These are phyloP conservation scores for Neodiprion fabricii DNA, from an alignment of 1,140 invertebrate genomes.

Conservation along the genomic window DNA sequence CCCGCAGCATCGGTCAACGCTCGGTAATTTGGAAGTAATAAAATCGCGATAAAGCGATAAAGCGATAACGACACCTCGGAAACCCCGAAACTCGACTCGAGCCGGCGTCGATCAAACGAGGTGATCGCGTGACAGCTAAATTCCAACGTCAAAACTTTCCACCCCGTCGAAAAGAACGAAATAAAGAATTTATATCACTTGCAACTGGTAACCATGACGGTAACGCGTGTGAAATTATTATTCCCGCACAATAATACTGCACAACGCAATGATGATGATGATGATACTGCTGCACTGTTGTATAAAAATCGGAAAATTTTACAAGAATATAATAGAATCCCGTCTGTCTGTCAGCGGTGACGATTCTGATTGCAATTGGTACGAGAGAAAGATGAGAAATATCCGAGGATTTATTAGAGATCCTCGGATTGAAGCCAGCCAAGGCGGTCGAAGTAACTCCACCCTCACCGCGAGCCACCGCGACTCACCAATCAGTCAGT, in stretches of 20 bases:
- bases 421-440: slow-evolving; percentile 9
- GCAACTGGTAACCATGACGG: neutral
- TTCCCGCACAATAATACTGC: neutral
- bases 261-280: neutral
- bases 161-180: neutral
- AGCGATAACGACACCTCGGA: neutral
- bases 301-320: neutral
- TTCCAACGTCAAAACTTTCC: no score
- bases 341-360: neutral
- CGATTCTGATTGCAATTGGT: no score
- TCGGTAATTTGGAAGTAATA: slow-evolving; percentile 4
- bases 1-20: neutral
- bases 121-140: neutral
- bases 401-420: slow-evolving; percentile 23
- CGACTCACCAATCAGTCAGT: neutral
- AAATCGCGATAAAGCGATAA: slow-evolving; percentile 1
- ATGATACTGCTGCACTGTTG: neutral
- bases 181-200: neutral
- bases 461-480: neutral
- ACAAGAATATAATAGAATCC: neutral
- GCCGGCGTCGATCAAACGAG: neutral
- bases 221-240: neutral
- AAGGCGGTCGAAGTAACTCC: neutral
- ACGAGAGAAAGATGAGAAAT: slow-evolving; percentile 19
- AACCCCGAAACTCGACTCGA: neutral